Conservation (phyloP, 1,140 invertebrate species). For the Cyclargus thomasi region DNA sequence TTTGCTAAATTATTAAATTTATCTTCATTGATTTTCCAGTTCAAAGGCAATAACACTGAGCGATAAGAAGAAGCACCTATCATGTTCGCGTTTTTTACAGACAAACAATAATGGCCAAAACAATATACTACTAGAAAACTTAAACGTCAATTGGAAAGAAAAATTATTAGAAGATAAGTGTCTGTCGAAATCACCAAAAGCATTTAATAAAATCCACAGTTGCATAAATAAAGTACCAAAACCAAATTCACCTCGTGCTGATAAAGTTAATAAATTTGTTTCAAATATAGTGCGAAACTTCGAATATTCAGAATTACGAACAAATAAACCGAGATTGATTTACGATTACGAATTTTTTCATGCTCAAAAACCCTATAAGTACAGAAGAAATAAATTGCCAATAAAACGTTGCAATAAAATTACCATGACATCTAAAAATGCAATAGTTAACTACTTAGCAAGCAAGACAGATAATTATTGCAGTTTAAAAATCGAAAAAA, state of each 20-base stretch:
- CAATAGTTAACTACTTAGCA: neutral
- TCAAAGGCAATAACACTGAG: neutral
- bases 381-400: constrained; percentile 22
- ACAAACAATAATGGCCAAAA: neutral
- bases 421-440: neutral
- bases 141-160: neutral
- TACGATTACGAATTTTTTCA: neutral
- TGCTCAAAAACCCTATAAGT: neutral
- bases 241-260: neutral
- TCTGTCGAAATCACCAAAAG: neutral
- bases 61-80: neutral
- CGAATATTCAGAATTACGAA: neutral
- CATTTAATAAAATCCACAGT: neutral
- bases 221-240: neutral
- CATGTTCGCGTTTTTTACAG: neutral
- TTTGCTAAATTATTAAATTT: too few relatives aligned
- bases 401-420: neutral
- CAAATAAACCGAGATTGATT: neutral
- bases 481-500: neutral
- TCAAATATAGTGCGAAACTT: neutral
- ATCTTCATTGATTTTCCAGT: neutral
- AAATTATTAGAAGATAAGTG: neutral
- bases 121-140: neutral
- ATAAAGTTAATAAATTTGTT: neutral
- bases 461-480: neutral